Evolutionary conservation across 2,888 invertebrate species (phyloP), one percentile per base, ranked within the genome.

Genomic region (Agonopterix heracliana): DNA sequence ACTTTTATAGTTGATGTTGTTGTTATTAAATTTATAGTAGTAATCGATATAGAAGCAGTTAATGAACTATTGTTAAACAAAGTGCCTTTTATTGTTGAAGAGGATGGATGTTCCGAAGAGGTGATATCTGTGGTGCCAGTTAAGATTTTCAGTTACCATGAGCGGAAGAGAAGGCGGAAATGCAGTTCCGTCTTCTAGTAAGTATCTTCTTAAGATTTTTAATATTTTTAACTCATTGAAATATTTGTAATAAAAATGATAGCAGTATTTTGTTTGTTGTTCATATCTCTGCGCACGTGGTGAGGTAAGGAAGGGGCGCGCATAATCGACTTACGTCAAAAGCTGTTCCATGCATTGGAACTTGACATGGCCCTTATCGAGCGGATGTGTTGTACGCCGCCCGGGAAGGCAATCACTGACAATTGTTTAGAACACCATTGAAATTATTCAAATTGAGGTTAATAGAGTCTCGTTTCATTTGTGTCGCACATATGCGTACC

Each of bases 121-220:
- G 82, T 87, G 87, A 86, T 87, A 83, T 71, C 68, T 72, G 80
- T 81, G 79, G 83, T 81, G 75, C 77, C 68, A 68, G 73, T 79
- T 76, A 66, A 72, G 66, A 68, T 73, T 76, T 71, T 46, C 71
- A 74, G 68, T 77, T 83, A 87, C 78, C 76, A 88, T 88, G 88
- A 87, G 81, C 80, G 86, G 80, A 77, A 83, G 81, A 78, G 82
- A 81, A 81, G 83, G 79, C 84, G 87, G 87, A 86, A 85, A 81
- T 87, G 85, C 85, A 88, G 84, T 84, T 85, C 84, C 86, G 78
- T 82, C 85, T 84, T 82, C 79, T 65, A 85, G 87, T 88, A 75
- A 88, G 87, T 86, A 80, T 63, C 56, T 58, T 59, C 59, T 60
- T 54, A 63, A 67, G 68, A 65, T 65, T 64, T 60, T 57, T 60